phyloP scores from a whole-genome alignment of 1,140 invertebrate genomes.

The Diachasmimorpha longicaudata region DNA sequence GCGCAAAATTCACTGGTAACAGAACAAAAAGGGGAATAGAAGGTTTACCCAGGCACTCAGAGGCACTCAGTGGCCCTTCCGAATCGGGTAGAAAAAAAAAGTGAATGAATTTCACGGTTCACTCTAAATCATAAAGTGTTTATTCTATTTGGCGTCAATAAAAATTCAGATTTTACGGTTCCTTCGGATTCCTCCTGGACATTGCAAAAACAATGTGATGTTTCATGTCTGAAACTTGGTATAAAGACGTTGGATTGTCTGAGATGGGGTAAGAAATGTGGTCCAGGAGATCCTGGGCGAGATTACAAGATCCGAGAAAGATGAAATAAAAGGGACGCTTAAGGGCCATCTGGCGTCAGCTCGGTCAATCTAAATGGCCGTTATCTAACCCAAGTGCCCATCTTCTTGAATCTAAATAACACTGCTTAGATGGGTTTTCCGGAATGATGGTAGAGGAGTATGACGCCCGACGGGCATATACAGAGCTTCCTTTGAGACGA shows the following conservation, averaged over 20 bases:
- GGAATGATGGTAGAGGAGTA: neutral
- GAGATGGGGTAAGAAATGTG: slow-evolving; percentile 5
- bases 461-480: neutral
- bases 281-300: slow-evolving; percentile 1
- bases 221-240: neutral
- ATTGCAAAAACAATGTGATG: neutral
- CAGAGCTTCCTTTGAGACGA: neutral
- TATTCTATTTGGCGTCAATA: slow-evolving; percentile 48
- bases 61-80: slow-evolving; percentile 9
- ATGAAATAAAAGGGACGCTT: slow-evolving; percentile 53
- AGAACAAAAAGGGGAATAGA: slow-evolving; percentile 22
- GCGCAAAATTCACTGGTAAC: slow-evolving; percentile 9
- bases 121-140: slow-evolving; percentile 17
- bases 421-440: slow-evolving; percentile 14
- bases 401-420: slow-evolving; percentile 32
- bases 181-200: slow-evolving; percentile 11
- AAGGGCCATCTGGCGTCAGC: slow-evolving; percentile 54
- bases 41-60: neutral
- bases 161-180: slow-evolving; percentile 44
- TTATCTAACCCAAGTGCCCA: slow-evolving; percentile 46
- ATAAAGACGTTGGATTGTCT: neutral
- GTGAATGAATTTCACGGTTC: slow-evolving; percentile 25
- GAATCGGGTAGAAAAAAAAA: slow-evolving; percentile 32
- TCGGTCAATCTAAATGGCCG: slow-evolving; percentile 61
- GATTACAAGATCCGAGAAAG: slow-evolving; percentile 30